phyloP scores from a whole-genome alignment of 2,888 invertebrate genomes.

The Quadroppia sp. region DNA sequence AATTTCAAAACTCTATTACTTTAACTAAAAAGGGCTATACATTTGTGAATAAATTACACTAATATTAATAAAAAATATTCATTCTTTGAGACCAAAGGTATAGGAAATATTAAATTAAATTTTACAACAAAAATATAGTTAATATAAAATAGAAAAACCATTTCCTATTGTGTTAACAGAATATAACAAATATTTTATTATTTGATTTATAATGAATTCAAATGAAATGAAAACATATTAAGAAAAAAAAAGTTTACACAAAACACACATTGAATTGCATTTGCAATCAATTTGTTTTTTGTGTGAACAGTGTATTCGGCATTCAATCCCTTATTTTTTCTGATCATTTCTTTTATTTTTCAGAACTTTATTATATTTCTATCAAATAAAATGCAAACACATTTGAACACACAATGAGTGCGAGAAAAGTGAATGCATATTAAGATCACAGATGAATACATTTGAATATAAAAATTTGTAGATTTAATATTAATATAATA shows the following conservation, averaged over 20 bases:
- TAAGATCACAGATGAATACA: conserved; percentile 31
- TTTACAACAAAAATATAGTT: neutral
- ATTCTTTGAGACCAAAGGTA: neutral
- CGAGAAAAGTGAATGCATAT: conserved; percentile 1
- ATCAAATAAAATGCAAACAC: conserved; percentile 2
- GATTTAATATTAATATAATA: conserved; percentile 19
- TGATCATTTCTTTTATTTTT: neutral
- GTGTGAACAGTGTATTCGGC: neutral
- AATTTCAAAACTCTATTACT: neutral
- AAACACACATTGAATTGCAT: neutral
- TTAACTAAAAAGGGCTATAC: neutral
- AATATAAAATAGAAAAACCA: neutral
- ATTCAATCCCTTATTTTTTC: neutral
- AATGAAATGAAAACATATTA: conserved; percentile 36
- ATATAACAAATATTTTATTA: conserved; percentile 6
- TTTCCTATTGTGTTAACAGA: neutral
- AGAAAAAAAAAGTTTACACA: conserved; percentile 32
- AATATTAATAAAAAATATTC: conserved; percentile 7
- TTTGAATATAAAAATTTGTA: conserved; percentile 26
- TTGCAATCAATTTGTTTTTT: neutral
- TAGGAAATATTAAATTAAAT: conserved; percentile 18
- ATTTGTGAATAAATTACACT: neutral
- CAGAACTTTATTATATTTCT: conserved; percentile 13
- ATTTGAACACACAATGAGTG: neutral
- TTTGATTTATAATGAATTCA: conserved; percentile 16